phyloP scores from a whole-genome alignment of 2,888 invertebrate genomes.

The Hypsopygia costalis region DNA sequence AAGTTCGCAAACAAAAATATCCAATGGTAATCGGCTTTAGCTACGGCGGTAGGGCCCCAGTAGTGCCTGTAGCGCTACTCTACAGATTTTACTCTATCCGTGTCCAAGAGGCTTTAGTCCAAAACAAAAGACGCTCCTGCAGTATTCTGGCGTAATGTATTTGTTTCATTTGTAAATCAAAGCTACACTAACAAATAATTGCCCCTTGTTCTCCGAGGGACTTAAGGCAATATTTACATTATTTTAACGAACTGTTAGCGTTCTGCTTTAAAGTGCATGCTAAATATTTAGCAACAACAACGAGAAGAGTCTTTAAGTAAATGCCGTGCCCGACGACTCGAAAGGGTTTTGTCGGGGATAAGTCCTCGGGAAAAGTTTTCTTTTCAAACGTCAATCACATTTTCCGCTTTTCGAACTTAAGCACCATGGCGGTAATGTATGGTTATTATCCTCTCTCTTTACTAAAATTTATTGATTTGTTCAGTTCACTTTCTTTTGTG shows the following conservation, averaged over 20 bases:
- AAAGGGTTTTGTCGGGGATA: constrained; percentile 27
- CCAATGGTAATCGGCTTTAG: too few relatives aligned
- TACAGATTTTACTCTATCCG: too few relatives aligned
- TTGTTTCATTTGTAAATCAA: constrained; percentile 27
- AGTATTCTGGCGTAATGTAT: constrained; percentile 14
- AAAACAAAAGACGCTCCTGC: constrained; percentile 4
- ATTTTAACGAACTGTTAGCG: constrained; percentile 35
- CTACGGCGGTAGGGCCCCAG: too few relatives aligned
- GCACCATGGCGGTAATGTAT: constrained; percentile 15
- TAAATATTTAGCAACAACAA: constrained; percentile 33
- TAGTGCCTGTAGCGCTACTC: too few relatives aligned
- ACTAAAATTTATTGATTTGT: constrained; percentile 2
- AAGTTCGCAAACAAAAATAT: too few relatives aligned
- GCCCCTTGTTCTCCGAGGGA: constrained; percentile 23
- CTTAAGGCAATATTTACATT: constrained; percentile 33
- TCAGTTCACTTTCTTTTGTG: background rate
- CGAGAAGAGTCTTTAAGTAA: constrained; percentile 26
- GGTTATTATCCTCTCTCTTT: constrained; percentile 10
- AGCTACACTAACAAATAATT: constrained; percentile 25
- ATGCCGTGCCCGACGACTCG: constrained; percentile 19
- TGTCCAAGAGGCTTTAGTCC: too few relatives aligned
- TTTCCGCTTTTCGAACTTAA: constrained; percentile 24
- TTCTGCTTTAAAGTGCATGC: constrained; percentile 32
- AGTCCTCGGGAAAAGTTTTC: constrained; percentile 25
- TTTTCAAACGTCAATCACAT: constrained; percentile 30